Evolutionary conservation across 1,140 invertebrate genomes (phyloP).

Genomic region (Drosophila ironensis): DNA sequence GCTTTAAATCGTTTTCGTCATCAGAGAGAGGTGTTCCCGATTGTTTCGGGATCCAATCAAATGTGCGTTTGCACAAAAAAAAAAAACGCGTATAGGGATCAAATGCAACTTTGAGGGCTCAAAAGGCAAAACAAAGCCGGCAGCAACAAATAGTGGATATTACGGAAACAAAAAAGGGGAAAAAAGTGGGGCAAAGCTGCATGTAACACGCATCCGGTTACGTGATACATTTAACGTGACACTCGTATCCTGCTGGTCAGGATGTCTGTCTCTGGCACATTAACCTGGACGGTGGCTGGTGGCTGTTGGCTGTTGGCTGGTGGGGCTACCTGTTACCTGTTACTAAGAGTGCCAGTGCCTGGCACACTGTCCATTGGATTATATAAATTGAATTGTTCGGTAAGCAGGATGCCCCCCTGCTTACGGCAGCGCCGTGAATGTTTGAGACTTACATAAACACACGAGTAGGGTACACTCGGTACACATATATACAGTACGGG

Average conservation of each 20-base stretch:
- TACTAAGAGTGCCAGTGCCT: not conserved
- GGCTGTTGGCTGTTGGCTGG: too few species aligned
- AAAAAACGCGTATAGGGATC: too few species aligned
- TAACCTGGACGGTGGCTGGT: too few species aligned
- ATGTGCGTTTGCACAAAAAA: constrained; percentile 21
- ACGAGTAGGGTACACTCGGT: too few species aligned
- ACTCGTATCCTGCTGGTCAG: constrained; percentile 19
- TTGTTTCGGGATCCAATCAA: constrained; percentile 24
- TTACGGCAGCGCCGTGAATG: not conserved
- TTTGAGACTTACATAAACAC: not conserved
- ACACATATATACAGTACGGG: not conserved
- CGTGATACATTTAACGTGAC: constrained; percentile 40
- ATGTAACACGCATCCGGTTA: constrained; percentile 43
- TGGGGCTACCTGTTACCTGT: too few species aligned
- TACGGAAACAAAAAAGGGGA: constrained; percentile 1
- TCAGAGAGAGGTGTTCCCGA: not conserved
- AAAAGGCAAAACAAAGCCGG: too few species aligned
- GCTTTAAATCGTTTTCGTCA: not conserved
- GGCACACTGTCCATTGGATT: constrained; percentile 48
- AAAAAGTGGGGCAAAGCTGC: not conserved
- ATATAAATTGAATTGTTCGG: constrained; percentile 77
- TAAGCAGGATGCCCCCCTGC: constrained; percentile 41
- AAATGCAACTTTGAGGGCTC: constrained; percentile 16
- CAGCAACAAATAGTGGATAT: too few species aligned
- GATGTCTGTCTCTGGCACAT: constrained; percentile 37